Percentiles rank a stretch among this genome's conserved stretches.
Evolutionary conservation across 2,888 invertebrate species (phyloP).

Genomic region (Epicampocera succincta): DNA sequence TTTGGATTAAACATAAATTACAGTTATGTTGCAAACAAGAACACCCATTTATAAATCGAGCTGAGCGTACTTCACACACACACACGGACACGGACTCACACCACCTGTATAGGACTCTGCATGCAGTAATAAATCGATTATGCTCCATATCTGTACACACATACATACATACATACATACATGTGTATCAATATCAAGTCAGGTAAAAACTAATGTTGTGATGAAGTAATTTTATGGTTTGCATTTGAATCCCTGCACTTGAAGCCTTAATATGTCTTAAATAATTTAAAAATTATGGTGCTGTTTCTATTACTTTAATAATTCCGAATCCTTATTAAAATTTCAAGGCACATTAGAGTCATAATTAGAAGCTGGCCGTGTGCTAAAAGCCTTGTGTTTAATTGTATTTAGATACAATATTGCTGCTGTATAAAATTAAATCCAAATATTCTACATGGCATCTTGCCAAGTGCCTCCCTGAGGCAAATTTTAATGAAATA

Average conservation of each 20-base stretch:
- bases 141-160: no score
- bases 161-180: no score
- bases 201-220: neutral
- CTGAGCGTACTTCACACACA: neutral
- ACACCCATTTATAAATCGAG: slow-evolving; percentile 3
- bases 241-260: neutral
- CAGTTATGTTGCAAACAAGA: slow-evolving; percentile 15
- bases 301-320: neutral
- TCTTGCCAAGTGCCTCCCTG: slow-evolving; percentile 31
- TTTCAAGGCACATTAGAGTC: slow-evolving; percentile 1
- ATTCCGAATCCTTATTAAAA: slow-evolving; percentile 13
- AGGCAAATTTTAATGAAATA: slow-evolving; percentile 57
- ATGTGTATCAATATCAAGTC: slow-evolving; percentile 27
- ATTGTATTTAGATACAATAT: slow-evolving; percentile 21
- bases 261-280: neutral
- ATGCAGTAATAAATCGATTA: slow-evolving; percentile 7
- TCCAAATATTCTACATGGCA: slow-evolving; percentile 43
- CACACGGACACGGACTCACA: neutral
- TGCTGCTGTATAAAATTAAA: slow-evolving; percentile 14
- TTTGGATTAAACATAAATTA: slow-evolving; percentile 50
- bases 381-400: slow-evolving; percentile 25
- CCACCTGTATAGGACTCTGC: neutral
- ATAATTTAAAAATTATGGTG: neutral
- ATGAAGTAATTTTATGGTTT: neutral
- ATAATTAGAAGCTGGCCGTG: slow-evolving; percentile 15